Base-by-base conservation (phyloP, 2,113 vertebrate genomes). In the Formicarius rufipectus region DNA sequence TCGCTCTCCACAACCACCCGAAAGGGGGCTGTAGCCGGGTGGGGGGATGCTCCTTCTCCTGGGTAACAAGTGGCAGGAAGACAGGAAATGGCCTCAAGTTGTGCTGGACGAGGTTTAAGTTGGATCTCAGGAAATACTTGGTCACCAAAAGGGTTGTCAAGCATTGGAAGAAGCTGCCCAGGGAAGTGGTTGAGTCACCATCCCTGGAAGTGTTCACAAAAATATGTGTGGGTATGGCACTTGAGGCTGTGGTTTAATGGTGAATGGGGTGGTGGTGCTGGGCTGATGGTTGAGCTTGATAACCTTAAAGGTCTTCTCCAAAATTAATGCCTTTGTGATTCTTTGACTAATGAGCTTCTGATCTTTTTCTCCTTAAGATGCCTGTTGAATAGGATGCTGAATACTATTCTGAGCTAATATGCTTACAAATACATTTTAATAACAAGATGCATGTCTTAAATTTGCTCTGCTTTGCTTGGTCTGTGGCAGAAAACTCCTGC, bases 141-240 rank as follows among this genome's bases (percentile, higher is more conserved):
- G 35, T 76, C 12, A 23, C 9, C 42, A 22, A 24, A 56, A 42
- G 35, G 25, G 7, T 69, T 14, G 16, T 10, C 14, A 15, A 12
- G 25, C 79, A 12, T 3, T 55, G 21, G 9, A 40, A 40, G 25
- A 8, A 49, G 25, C 22, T 49, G 22, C 31, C 12, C 31, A 4
- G 30, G 12, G 10, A 28, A 42, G 40, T 7, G 63, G 2, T 9
- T 42, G 12, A 69, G 47, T 35, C 14, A 6, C 4, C 14, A 12
- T 55, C 25, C 35, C 35, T 20, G 42, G 63, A 55, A 76, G 7
- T 1, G 5, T 42, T 37, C 14, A 23, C 47, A 67, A 42, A 15
- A 5, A 25, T 3, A 5, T 2, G 0, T 5, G 35, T 42, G 31
- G 49, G 3, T 76, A 2, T 6, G 31, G 25, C 49, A 11, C 30